phyloP scores from a whole-genome alignment of 2,888 invertebrate genomes.

The Anodontia alba region DNA sequence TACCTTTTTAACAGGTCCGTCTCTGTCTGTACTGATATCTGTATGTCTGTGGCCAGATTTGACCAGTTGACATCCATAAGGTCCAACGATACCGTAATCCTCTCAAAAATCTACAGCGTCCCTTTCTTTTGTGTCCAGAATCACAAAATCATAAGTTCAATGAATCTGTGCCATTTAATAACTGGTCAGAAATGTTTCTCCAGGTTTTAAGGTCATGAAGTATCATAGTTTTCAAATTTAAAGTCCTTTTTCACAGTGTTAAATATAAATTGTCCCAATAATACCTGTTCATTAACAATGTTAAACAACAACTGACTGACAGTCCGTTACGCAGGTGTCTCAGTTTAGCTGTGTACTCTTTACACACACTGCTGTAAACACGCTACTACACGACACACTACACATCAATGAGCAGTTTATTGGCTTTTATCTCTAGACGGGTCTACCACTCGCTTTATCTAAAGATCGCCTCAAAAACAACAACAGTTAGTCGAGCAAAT shows the following conservation, averaged over 20 bases:
- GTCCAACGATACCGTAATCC: slow-evolving; percentile 15
- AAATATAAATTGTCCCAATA: slow-evolving; percentile 25
- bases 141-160: not conserved
- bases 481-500: slow-evolving; percentile 16
- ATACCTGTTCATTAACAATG: slow-evolving; percentile 62
- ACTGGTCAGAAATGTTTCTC: not conserved
- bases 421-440: slow-evolving; percentile 18
- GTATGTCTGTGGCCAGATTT: slow-evolving; percentile 68
- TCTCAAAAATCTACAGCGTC: slow-evolving; percentile 32
- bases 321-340: slow-evolving; percentile 62
- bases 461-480: slow-evolving; percentile 13
- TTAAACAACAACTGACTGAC: slow-evolving; percentile 53
- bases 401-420: slow-evolving; percentile 14
- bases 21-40: slow-evolving; percentile 71
- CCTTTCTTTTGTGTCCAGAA: slow-evolving; percentile 36
- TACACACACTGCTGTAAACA: slow-evolving; percentile 62
- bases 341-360: slow-evolving; percentile 51
- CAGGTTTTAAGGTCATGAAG: not conserved
- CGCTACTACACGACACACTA: slow-evolving; percentile 46
- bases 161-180: not conserved
- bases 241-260: not conserved
- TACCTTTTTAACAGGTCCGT: slow-evolving; percentile 61
- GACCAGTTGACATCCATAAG: slow-evolving; percentile 64
- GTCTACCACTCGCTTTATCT: slow-evolving; percentile 12
- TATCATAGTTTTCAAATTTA: slow-evolving; percentile 1